Percentiles rank a stretch among this genome's conserved stretches.
Evolutionary conservation across 1,140 invertebrate genomes (phyloP).

Genomic region (Drosophila quadrilineata): DNA sequence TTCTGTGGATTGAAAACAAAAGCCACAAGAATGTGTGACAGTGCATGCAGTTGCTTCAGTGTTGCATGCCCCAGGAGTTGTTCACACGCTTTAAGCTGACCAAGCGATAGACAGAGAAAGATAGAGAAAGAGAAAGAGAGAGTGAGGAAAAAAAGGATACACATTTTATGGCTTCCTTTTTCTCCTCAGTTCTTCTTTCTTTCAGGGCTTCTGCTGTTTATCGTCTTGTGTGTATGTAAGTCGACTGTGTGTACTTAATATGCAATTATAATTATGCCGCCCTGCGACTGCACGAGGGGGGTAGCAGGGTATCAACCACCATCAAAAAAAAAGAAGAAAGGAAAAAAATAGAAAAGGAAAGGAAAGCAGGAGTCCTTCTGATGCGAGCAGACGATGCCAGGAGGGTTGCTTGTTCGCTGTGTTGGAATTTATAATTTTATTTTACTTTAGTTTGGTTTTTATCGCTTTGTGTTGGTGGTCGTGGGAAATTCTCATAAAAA

Average conservation of each 20-base stretch:
- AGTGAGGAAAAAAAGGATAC: conserved; percentile 50
- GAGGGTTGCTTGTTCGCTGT: conserved; percentile 49
- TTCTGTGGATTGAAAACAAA: not conserved
- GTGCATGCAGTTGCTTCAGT: not conserved
- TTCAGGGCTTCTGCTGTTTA: not conserved
- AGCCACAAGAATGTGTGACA: conserved; percentile 8
- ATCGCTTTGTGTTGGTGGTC: conserved; percentile 52
- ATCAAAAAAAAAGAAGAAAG: too few species aligned
- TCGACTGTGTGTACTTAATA: conserved; percentile 57
- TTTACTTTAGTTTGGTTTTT: conserved; percentile 48
- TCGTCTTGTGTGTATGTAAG: not conserved
- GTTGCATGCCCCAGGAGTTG: conserved; percentile 11
- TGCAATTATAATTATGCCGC: conserved; percentile 77
- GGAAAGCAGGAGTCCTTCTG: conserved; percentile 52
- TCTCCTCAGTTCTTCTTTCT: not conserved
- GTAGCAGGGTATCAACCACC: conserved; percentile 54
- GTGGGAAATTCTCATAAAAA: conserved; percentile 58
- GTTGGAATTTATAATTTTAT: conserved; percentile 63
- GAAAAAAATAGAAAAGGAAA: too few species aligned
- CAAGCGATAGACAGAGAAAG: not conserved
- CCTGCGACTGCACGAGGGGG: conserved; percentile 32
- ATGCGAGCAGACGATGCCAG: conserved; percentile 2
- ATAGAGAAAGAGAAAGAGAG: conserved; percentile 12
- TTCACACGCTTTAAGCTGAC: conserved; percentile 18
- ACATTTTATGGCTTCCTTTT: conserved; percentile 62